A percentile compares a stretch with the other conserved stretches of the same genome.
Conservation (phyloP, 2,797 vertebrate species). For the Crocodylus rhombifer region DNA sequence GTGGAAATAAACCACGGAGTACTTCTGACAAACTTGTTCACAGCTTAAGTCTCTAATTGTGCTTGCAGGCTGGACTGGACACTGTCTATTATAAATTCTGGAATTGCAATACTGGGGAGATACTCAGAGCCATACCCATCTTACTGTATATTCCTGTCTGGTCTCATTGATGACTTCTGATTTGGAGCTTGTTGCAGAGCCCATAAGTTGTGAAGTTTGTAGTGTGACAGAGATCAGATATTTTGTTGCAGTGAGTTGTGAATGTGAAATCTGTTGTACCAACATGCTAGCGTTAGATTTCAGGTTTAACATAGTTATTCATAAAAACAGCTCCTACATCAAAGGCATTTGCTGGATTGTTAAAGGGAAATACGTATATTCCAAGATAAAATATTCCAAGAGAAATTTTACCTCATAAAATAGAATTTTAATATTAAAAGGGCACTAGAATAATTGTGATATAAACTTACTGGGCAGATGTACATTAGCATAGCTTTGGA, state of each 20-base stretch:
- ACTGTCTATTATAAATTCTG: background rate
- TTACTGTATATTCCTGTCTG: background rate
- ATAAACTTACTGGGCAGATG: background rate
- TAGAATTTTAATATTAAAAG: background rate
- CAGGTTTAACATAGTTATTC: background rate
- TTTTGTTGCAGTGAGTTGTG: background rate
- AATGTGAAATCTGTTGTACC: background rate
- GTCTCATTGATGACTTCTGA: background rate
- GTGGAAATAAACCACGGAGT: background rate
- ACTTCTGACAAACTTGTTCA: background rate
- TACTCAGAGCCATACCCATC: background rate
- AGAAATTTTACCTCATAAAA: background rate
- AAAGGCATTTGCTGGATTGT: background rate
- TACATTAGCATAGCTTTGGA: background rate
- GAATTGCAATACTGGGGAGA: background rate
- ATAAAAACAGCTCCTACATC: background rate
- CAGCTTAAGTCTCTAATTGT: background rate
- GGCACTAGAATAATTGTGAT: background rate
- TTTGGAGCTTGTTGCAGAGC: background rate
- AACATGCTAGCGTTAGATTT: background rate
- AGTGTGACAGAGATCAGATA: background rate
- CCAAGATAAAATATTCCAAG: background rate
- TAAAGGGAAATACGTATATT: background rate
- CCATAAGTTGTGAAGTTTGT: background rate
- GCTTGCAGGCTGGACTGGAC: background rate